Percentiles rank a stretch among this genome's conserved stretches.
Conservation (phyloP, 1,140 invertebrate species). For the Heliothis subflexa region DNA sequence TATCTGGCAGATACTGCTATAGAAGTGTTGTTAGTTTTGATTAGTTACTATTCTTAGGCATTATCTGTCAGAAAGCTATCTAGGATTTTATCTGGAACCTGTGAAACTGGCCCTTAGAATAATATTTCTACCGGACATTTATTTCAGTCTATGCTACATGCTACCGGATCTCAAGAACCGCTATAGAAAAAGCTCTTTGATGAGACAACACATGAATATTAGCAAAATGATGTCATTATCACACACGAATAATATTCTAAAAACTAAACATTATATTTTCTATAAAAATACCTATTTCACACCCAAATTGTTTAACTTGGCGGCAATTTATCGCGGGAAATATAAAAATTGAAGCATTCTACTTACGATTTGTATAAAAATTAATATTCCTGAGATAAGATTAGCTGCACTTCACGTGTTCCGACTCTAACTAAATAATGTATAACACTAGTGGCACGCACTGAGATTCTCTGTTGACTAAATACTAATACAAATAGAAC, state of each 20-base stretch:
- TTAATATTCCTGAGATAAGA: neutral
- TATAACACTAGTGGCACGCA: conserved; percentile 1
- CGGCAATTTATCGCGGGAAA: neutral
- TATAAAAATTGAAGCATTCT: neutral
- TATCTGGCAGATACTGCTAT: too few species aligned
- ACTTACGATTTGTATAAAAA: neutral
- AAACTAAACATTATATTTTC: neutral
- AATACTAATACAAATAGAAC: conserved; percentile 33
- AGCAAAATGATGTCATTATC: neutral
- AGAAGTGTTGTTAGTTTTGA: too few species aligned
- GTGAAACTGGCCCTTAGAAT: too few species aligned
- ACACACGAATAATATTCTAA: too few species aligned
- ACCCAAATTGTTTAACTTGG: neutral
- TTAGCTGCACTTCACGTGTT: conserved; percentile 13
- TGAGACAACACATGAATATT: too few species aligned
- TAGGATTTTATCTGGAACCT: too few species aligned
- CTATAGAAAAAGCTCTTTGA: too few species aligned
- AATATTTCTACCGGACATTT: too few species aligned
- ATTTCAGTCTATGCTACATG: too few species aligned
- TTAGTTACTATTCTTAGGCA: too few species aligned
- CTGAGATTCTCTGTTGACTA: conserved; percentile 40
- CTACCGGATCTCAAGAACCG: too few species aligned
- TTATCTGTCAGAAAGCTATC: too few species aligned
- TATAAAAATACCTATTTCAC: neutral
- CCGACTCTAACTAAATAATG: neutral